Evolutionary conservation across 2,888 invertebrate species (phyloP), one percentile per base, ranked within the genome.

Genomic region (Papilio gigon): DNA sequence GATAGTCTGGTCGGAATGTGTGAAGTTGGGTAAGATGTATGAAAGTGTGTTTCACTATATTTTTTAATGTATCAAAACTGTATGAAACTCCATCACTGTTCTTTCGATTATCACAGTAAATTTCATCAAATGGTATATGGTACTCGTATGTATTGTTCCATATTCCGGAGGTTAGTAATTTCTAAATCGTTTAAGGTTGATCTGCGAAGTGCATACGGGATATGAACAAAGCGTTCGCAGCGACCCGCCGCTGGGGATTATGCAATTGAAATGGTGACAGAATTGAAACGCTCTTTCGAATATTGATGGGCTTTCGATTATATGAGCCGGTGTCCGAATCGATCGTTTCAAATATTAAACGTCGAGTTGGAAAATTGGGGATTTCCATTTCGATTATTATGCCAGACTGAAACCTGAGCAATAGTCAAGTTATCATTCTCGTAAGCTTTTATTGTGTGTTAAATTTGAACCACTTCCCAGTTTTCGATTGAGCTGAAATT

Each of bases 231-330:
- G 59, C 20, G 58, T 33, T 59, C 35, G 12, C 12, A 22, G 5
- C 5, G 33, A 59, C 35, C 20, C 59, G 35, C n/a, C 35, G 35
- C 35, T 35, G 33, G 33, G 33, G 59, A 37, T 59, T 59, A 59
- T 56, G 30, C 53, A 56, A 56, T 59, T 59, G 35, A 59, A 59
- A 59, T 35, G 59, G 35, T 59, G 59, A 59, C 14, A 37, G 59
- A 59, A 35, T 35, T 33, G 22, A 37, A 59, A 59, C 33, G 35
- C 35, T 59, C 22, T 12, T 20, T 14, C 59, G 6, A 59, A 35
- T 33, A 59, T 59, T 30, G 33, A 59, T 59, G 17, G 59, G 1
- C 33, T 59, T 37, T 35, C 35, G 37, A 59, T 22, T 35, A 37
- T 37, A 33, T 59, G 22, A 22, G 22, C 4, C 20, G 20, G n/a